Evolutionary conservation across 1,140 invertebrate species (phyloP), one percentile per base, ranked within the genome.

Genomic region (Hylaeus volcanicus): DNA sequence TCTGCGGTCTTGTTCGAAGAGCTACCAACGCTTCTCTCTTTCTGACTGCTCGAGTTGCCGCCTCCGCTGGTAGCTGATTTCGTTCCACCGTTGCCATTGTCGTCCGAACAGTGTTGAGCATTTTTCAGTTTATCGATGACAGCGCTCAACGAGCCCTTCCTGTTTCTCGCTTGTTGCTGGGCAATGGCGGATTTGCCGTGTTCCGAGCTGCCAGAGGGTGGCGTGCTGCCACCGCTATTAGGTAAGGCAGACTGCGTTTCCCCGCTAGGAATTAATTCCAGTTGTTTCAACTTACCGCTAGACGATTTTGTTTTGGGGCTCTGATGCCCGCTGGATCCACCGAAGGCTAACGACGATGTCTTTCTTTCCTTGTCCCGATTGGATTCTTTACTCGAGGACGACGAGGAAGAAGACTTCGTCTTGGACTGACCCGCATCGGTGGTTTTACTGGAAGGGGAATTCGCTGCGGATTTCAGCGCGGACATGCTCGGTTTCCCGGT

Each of bases 401-500:
- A 85, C 3, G 88, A 88, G 0, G 91, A 89, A 1, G 92, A 92
- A 9, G 90, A 88, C 72, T 92, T 93, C 2, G 86, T 81, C 45
- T 91, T 92, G 0, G 86, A 88, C 5, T 88, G 79, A 0, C 74
- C 60, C 3, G 83, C 73, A 0, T 88, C 78, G n/a, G 84, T 76
- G 39, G 83, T 79, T 66, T 92, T 92, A 0, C 87, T 76, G 0
- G 92, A 94, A 73, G 95, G 95, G 4, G 95, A 95, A 86, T 95
- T 96, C 1, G 96, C 95, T 1, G 96, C 96, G 41, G 96, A 97
- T 89, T 97, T 97, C n/a, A 97, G 90, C 1, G 97, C 95, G 0
- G 96, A 97, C 96, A 98, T 97, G 87, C 97, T 98, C 0, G 97
- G 97, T 89, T 98, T 98, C 0, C 97, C 97, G 1, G 96, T 96